A percentile compares a stretch with the other conserved stretches of the same genome.
phyloP scores from a whole-genome alignment of 37 sponge, comb jelly and placozoan genomes.

The Hexactinellida sp. region DNA sequence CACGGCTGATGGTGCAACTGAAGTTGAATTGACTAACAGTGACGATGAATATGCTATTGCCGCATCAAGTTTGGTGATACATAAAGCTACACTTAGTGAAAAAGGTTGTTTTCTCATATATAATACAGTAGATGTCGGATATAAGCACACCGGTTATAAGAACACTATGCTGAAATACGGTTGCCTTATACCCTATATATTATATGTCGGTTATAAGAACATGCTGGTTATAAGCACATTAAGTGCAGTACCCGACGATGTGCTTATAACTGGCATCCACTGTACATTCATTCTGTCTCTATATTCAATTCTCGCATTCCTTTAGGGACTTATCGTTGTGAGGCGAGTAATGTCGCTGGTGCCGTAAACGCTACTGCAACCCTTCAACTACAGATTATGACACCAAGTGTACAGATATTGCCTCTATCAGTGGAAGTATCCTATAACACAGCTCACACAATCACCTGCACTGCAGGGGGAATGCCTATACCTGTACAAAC shows the following conservation, averaged over 20 bases:
- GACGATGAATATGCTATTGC: neutral
- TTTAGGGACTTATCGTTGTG: neutral
- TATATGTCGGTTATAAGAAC: too few species aligned
- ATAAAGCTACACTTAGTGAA: neutral
- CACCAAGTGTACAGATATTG: neutral
- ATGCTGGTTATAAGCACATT: too few species aligned
- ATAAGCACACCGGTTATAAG: too few species aligned
- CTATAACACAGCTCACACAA: neutral
- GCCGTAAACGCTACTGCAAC: neutral
- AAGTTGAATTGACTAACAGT: neutral
- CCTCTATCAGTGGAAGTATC: neutral
- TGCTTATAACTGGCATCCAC: too few species aligned
- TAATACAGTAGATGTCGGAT: too few species aligned
- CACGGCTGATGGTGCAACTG: neutral
- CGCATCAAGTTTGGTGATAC: neutral
- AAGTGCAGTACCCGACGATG: too few species aligned
- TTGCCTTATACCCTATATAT: too few species aligned
- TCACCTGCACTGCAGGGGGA: neutral
- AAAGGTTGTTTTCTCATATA: neutral
- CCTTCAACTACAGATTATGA: neutral
- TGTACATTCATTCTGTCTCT: too few species aligned
- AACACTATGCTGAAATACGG: too few species aligned
- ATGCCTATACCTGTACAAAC: neutral
- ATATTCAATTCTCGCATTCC: too few species aligned
- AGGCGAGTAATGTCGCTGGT: neutral